Evolutionary conservation across 2,888 invertebrate genomes (phyloP), one percentile per base, ranked within the genome.

Genomic region (Gisinianus flammeolus): DNA sequence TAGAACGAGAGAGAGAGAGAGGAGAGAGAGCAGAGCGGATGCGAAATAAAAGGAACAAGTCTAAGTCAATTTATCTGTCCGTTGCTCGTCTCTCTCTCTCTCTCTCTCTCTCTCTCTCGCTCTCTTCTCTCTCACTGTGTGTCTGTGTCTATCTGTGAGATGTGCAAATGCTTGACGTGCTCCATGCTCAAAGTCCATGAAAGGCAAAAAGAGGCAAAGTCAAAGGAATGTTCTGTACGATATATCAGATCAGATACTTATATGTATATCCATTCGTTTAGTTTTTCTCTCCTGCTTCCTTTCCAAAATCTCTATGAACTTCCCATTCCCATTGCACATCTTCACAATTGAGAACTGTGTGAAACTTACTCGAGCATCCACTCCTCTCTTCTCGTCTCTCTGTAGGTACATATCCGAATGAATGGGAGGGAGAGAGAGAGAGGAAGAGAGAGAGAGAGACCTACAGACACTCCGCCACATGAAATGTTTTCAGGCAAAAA

Each of bases 31-130:
- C 58, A 30, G 66, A 66, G 64, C 74, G 66, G 66, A 74, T 74
- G 66, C 52, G 64, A 74, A 52, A 73, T 73, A 73, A 74, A 73
- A 30, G 64, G 66, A 74, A 52, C 31, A 52, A 44, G 66, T 16
- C 74, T 33, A 64, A 74, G 74, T 74, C 74, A 64, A 74, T 74
- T 74, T 74, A 74, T 64, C 62, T 66, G 74, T 64, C 58, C 62
- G 44, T 64, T 52, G 28, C 56, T 31, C 24, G 26, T 33, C 28
- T 56, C n/a, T 58, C 56, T 54, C 28, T 56, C 31, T 30, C 56
- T 24, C n/a, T 54, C 30, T 28, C n/a, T 12, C 35, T 35, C 35
- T 35, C 35, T 35, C 5, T 35, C 35, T 12, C 12, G 26, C 4
- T 62, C 62, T 62, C 12, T 62, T 62, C 62, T 22, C n/a, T 62